These are phyloP conservation scores for Mustelus asterias DNA, from an alignment of 2,113 vertebrate species.

Conservation along the genomic window DNA sequence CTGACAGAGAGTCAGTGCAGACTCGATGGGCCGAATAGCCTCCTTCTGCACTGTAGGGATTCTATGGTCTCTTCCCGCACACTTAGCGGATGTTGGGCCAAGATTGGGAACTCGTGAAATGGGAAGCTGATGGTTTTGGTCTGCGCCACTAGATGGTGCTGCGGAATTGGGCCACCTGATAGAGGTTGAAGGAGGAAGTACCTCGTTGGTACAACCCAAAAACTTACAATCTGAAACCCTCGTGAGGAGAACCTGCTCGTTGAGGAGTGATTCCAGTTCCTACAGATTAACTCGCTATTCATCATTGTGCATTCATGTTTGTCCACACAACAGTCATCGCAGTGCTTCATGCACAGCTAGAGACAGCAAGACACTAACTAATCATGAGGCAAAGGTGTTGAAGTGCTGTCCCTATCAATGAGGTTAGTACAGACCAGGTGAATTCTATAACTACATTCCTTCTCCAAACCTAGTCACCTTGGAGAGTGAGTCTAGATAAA, in stretches of 20 bases:
- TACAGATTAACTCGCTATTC: not conserved
- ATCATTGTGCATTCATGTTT: not conserved
- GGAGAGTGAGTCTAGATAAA: not conserved
- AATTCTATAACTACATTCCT: not conserved
- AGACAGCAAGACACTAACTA: not conserved
- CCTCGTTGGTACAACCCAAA: not conserved
- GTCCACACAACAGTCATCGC: not conserved
- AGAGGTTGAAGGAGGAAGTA: not conserved
- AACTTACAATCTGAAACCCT: not conserved
- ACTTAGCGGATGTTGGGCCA: not conserved
- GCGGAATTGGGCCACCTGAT: not conserved
- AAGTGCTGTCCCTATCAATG: not conserved
- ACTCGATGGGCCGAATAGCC: no score
- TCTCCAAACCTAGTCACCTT: not conserved
- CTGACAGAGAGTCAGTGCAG: no score
- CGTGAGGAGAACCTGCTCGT: not conserved
- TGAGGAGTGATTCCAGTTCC: not conserved
- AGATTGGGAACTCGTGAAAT: not conserved
- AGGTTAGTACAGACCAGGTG: not conserved
- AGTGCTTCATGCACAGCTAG: not conserved
- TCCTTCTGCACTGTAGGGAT: no score
- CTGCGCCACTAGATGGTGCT: constrained; percentile 12
- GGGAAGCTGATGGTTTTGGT: not conserved
- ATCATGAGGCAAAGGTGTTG: not conserved
- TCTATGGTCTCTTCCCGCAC: no score